Conservation (phyloP, 2,113 vertebrate species). For the Alouatta palliata region DNA sequence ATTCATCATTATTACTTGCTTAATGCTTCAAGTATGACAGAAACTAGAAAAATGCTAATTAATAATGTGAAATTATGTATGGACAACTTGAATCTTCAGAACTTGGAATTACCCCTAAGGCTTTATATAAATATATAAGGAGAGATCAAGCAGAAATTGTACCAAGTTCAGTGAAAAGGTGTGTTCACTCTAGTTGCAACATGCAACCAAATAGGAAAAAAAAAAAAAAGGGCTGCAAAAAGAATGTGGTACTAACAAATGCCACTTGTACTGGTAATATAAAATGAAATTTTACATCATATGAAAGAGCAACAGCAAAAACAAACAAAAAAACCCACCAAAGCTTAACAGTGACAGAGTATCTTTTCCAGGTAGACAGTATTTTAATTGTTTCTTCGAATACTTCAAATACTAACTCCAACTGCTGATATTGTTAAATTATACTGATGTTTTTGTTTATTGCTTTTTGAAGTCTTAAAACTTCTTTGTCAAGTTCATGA, state of each 20-base stretch:
- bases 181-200: conserved; percentile 72
- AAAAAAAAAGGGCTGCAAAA: neutral
- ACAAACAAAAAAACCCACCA: neutral
- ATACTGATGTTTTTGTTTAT: neutral
- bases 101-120: conserved; percentile 78
- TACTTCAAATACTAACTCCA: conserved; percentile 13
- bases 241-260: conserved; percentile 24
- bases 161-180: conserved; percentile 72
- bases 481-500: neutral
- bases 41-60: conserved; percentile 82
- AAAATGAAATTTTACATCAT: neutral
- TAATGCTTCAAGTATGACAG: conserved; percentile 79
- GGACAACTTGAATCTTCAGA: conserved; percentile 81
- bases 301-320: neutral
- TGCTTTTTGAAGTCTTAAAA: conserved; percentile 6
- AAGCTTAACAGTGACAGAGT: neutral
- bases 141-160: conserved; percentile 78
- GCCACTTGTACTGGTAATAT: neutral
- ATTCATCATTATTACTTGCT: conserved; percentile 76
- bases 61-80: conserved; percentile 81
- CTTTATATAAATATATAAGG: conserved; percentile 80
- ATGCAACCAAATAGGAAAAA: conserved; percentile 17
- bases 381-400: neutral
- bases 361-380: neutral
- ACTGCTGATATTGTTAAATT: neutral